Percentiles rank a stretch among this genome's conserved stretches.
These are phyloP conservation scores for Drosophila quinaria DNA, from an alignment of 2,888 invertebrate genomes.

Conservation along the genomic window DNA sequence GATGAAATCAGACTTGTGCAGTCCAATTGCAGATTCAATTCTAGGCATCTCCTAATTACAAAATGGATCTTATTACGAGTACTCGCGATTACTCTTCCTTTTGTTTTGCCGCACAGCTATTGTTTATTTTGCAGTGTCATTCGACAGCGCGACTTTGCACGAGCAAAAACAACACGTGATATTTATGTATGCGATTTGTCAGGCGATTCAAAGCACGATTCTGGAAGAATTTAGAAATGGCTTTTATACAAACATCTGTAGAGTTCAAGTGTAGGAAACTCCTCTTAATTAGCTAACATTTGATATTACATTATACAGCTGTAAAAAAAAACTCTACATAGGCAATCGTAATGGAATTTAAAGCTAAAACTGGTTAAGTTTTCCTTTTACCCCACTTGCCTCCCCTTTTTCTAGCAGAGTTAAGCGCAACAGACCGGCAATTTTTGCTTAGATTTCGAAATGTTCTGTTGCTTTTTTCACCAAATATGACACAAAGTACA, in stretches of 20 bases:
- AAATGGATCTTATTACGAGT: constrained; percentile 3
- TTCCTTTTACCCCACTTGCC: neutral
- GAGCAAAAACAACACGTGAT: constrained; percentile 51
- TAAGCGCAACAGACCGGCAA: constrained; percentile 39
- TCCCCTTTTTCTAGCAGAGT: neutral
- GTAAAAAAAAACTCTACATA: constrained; percentile 14
- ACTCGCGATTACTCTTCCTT: neutral
- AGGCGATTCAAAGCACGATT: constrained; percentile 8
- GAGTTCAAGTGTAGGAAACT: neutral
- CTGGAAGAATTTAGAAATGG: constrained; percentile 1
- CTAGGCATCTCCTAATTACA: constrained; percentile 15
- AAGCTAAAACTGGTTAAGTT: constrained; percentile 15
- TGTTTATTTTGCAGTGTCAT: constrained; percentile 46
- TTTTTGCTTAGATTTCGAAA: constrained; percentile 36
- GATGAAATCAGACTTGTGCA: constrained; percentile 5
- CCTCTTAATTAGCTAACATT: neutral
- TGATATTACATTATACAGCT: constrained; percentile 15
- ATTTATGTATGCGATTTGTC: neutral
- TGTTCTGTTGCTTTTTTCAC: constrained; percentile 35
- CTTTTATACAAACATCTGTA: neutral
- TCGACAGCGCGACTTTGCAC: constrained; percentile 15
- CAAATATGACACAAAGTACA: constrained; percentile 26
- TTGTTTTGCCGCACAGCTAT: neutral
- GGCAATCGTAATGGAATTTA: constrained; percentile 39
- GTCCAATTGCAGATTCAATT: constrained; percentile 10